A percentile compares a stretch with the other conserved stretches of the same genome.
These are phyloP conservation scores for Lutjanus campechanus DNA, from an alignment of 2,797 vertebrate genomes.

Conservation along the genomic window DNA sequence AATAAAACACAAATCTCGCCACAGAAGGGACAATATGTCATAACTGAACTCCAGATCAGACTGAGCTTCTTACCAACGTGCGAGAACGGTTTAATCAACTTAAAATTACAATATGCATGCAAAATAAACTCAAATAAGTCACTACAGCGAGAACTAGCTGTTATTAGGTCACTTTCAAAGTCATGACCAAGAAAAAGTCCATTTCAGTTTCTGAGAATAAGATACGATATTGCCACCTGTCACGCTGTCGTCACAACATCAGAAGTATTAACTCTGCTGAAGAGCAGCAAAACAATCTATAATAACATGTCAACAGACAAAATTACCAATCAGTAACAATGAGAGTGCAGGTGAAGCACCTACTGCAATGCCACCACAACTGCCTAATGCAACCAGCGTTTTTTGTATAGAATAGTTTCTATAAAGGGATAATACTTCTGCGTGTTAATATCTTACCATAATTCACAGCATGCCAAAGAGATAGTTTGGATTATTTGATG, in stretches of 20 bases:
- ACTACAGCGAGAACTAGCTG: background rate
- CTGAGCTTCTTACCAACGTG: background rate
- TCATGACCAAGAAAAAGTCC: too few species aligned
- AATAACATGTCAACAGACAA: background rate
- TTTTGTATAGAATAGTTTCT: too few species aligned
- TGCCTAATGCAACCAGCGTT: too few species aligned
- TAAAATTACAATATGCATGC: background rate
- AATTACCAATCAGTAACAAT: background rate
- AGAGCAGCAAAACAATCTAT: conserved; percentile 3
- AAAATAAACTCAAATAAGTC: background rate
- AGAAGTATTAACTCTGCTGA: background rate
- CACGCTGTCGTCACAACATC: background rate
- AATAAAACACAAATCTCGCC: conserved; percentile 48
- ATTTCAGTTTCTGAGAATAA: conserved; percentile 3
- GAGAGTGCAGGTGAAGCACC: too few species aligned
- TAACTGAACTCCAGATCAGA: conserved; percentile 11
- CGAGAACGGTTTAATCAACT: background rate
- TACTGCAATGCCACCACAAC: too few species aligned
- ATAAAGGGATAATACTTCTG: too few species aligned
- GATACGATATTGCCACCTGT: background rate
- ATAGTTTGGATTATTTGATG: too few species aligned
- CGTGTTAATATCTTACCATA: too few species aligned
- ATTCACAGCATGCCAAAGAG: too few species aligned
- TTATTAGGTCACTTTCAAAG: background rate
- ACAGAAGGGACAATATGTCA: background rate